Evolutionary conservation across 1,140 invertebrate genomes (phyloP).

Genomic region (Popillia japonica): DNA sequence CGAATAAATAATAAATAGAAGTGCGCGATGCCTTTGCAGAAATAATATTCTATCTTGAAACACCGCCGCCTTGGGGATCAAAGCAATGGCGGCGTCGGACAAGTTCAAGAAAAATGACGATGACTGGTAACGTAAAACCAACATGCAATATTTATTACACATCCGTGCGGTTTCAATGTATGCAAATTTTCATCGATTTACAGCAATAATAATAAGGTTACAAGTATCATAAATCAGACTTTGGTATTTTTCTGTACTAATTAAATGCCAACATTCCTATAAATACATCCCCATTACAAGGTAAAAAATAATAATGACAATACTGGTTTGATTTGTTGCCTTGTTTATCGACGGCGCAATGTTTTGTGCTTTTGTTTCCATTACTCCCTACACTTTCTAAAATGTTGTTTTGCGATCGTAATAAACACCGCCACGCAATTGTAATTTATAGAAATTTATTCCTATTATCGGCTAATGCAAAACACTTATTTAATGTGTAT

Average conservation of each 20-base stretch:
- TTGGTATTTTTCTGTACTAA: not conserved
- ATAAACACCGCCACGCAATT: not conserved
- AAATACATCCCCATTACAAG: slow-evolving; percentile 22
- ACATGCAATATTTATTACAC: not conserved
- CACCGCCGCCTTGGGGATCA: not conserved
- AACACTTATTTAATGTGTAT: slow-evolving; percentile 26
- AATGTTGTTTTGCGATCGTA: not conserved
- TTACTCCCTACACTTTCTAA: slow-evolving; percentile 10
- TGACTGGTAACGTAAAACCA: not conserved
- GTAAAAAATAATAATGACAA: slow-evolving; percentile 30
- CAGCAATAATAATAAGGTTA: not conserved
- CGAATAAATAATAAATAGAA: too few relatives aligned
- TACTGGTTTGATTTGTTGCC: slow-evolving; percentile 21
- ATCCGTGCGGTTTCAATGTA: not conserved
- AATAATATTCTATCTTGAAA: not conserved
- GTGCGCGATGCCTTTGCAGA: not conserved
- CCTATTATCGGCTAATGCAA: slow-evolving; percentile 24
- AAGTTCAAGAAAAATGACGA: not conserved
- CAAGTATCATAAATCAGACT: not conserved
- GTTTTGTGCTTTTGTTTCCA: slow-evolving; percentile 18
- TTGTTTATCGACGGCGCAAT: not conserved
- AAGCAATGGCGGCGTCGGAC: not conserved
- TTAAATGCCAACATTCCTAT: slow-evolving; percentile 29
- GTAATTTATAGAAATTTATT: slow-evolving; percentile 34
- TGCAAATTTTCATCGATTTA: slow-evolving; percentile 17